Conservation (phyloP, 23 tunicate species). For the Botrylloides violaceus region DNA sequence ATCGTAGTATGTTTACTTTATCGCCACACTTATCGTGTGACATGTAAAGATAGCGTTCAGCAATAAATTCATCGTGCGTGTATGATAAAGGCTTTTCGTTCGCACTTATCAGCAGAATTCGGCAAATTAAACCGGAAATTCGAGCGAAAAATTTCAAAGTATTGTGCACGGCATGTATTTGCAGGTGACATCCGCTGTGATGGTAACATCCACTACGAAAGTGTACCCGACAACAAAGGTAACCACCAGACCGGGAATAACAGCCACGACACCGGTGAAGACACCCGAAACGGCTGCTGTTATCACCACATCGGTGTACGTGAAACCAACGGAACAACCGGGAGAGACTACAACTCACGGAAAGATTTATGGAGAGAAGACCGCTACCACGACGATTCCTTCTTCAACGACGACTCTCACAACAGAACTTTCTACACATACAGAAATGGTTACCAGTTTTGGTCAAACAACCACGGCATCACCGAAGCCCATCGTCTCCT, state of each 20-base stretch:
- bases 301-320: not conserved
- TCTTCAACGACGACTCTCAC: not conserved
- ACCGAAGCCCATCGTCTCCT: too few species aligned
- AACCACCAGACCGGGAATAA: not conserved
- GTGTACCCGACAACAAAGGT: slow-evolving; percentile 25
- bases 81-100: too few species aligned
- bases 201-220: slow-evolving; percentile 36
- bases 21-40: too few species aligned
- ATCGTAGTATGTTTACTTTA: too few species aligned
- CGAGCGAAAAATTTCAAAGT: too few species aligned
- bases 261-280: not conserved
- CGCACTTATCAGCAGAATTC: too few species aligned
- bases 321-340: not conserved
- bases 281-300: not conserved
- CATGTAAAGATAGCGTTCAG: too few species aligned
- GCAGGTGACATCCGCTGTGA: slow-evolving; percentile 17
- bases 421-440: not conserved
- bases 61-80: too few species aligned
- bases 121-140: too few species aligned
- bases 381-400: not conserved
- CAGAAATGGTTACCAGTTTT: slow-evolving; percentile 15
- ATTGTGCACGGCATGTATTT: too few species aligned
- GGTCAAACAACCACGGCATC: slow-evolving; percentile 14
- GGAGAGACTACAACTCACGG: not conserved
- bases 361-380: not conserved